Conservation (phyloP, 2,113 vertebrate genomes). For the Ginglymostoma cirratum region DNA sequence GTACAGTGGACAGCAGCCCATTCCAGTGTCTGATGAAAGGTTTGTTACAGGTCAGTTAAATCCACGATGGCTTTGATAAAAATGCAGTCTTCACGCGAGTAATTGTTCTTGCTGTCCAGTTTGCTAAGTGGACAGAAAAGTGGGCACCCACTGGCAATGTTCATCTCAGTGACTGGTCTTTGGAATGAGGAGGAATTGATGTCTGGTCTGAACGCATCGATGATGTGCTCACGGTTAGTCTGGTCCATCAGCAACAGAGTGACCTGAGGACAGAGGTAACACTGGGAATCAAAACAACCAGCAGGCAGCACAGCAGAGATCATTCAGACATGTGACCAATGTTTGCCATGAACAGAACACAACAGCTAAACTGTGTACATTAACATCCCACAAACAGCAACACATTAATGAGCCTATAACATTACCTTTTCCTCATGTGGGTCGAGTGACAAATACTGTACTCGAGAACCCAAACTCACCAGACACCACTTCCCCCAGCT, state of each 20-base stretch:
- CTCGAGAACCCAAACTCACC: no score
- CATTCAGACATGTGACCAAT: no score
- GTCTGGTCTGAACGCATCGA: constrained; percentile 87
- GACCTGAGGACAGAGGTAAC: constrained; percentile 59
- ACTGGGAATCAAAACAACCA: no score
- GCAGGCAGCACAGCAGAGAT: no score
- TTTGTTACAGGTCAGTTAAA: constrained; percentile 70
- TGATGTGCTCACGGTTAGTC: constrained; percentile 88
- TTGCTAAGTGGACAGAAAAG: constrained; percentile 84
- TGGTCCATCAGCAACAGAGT: constrained; percentile 94
- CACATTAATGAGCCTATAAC: neutral
- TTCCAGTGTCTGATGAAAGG: neutral
- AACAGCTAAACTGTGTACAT: no score
- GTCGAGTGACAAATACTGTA: neutral
- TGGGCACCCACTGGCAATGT: constrained; percentile 93
- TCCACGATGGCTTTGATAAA: constrained; percentile 97
- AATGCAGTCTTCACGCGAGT: constrained; percentile 80
- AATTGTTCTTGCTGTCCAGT: constrained; percentile 80
- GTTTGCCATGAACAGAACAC: neutral
- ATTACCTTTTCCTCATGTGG: neutral
- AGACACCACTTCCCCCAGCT: no score
- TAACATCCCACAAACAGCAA: neutral
- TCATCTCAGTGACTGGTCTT: constrained; percentile 82
- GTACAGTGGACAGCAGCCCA: rapidly evolving
- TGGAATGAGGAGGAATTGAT: constrained; percentile 85